These are phyloP conservation scores for Drosophila nr. medialis DNA, from an alignment of 2,888 invertebrate genomes.

Conservation along the genomic window DNA sequence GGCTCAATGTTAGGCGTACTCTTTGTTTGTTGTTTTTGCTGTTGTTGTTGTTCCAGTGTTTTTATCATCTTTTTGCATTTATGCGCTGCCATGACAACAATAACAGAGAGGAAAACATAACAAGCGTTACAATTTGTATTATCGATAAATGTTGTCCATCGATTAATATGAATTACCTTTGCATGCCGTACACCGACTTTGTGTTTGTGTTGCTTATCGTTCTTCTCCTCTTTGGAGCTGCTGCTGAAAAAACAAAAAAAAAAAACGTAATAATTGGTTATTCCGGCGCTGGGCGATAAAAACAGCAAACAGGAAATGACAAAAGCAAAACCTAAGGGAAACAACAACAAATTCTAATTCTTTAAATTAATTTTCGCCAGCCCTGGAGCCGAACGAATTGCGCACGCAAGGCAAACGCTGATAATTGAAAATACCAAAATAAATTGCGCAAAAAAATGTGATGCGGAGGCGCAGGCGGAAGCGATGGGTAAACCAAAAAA, in stretches of 20 bases:
- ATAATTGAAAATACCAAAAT: constrained; percentile 75
- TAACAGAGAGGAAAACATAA: constrained; percentile 35
- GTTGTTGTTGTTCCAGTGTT: constrained; percentile 70
- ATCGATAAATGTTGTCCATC: constrained; percentile 30
- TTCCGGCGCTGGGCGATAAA: constrained; percentile 22
- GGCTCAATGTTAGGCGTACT: constrained; percentile 57
- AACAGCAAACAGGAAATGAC: constrained; percentile 30
- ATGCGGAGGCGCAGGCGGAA: constrained; percentile 17
- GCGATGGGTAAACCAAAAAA: constrained; percentile 20
- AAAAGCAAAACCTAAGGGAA: constrained; percentile 16
- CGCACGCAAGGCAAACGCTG: constrained; percentile 35
- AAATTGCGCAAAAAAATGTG: constrained; percentile 58
- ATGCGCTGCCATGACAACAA: constrained; percentile 55
- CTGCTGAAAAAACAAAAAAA: constrained; percentile 19
- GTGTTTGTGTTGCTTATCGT: constrained; percentile 41
- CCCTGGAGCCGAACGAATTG: constrained; percentile 55
- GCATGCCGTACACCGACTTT: constrained; percentile 68
- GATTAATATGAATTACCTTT: constrained; percentile 62
- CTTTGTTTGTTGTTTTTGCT: constrained; percentile 56
- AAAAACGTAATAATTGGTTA: constrained; percentile 19
- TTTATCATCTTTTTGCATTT: constrained; percentile 81
- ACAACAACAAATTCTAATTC: constrained; percentile 16
- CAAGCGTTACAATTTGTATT: constrained; percentile 25
- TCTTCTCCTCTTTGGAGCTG: constrained; percentile 16
- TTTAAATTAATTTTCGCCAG: constrained; percentile 29